Evolutionary conservation across 2,888 invertebrate genomes (phyloP).

Genomic region (Penaeus monodon): DNA sequence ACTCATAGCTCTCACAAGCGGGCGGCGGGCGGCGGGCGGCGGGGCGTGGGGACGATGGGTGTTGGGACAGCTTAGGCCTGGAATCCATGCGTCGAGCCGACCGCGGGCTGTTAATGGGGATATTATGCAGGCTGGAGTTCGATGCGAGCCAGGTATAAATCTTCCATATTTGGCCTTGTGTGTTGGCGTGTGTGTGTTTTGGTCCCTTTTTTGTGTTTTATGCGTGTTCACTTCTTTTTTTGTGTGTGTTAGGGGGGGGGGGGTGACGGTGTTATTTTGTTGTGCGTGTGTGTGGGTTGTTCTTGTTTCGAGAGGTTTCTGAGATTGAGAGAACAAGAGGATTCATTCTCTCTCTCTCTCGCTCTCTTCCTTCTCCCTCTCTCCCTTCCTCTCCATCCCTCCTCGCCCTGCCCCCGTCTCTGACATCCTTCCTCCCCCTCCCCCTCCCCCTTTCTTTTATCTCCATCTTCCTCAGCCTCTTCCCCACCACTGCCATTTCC

Average conservation of each 20-base stretch:
- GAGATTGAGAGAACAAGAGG: not conserved
- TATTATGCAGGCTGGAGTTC: slow-evolving; percentile 18
- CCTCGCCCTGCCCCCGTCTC: not conserved
- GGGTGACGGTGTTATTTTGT: not conserved
- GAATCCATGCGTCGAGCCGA: slow-evolving; percentile 9
- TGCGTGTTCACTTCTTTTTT: no score
- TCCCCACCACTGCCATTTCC: no score
- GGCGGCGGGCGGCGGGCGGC: no score
- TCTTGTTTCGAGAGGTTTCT: not conserved
- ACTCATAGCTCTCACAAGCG: not conserved
- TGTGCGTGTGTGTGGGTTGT: not conserved
- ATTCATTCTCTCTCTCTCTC: not conserved
- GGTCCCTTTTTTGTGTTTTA: no score
- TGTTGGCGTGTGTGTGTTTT: no score
- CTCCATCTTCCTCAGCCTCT: not conserved
- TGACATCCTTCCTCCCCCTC: not conserved
- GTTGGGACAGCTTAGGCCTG: slow-evolving; percentile 14
- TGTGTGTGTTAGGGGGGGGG: no score
- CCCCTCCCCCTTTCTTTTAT: not conserved
- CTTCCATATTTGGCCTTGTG: slow-evolving; percentile 6
- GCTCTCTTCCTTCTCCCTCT: not conserved
- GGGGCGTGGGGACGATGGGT: not conserved
- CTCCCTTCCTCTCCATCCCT: not conserved
- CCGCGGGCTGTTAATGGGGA: slow-evolving; percentile 5
- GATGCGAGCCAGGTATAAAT: not conserved